Conservation (phyloP, 2,113 vertebrate species). For the Oceanites oceanicus region DNA sequence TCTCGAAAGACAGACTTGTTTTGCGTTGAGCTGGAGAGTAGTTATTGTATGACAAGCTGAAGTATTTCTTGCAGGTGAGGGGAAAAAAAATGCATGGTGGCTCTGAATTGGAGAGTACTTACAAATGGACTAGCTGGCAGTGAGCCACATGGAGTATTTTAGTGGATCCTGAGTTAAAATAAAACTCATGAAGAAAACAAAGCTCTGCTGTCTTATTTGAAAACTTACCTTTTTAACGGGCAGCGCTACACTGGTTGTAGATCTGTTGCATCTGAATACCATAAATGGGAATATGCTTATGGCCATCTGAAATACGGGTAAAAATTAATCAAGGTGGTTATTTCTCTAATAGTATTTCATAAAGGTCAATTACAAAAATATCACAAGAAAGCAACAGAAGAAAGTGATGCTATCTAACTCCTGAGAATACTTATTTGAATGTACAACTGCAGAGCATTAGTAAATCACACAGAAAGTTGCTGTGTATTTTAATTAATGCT, state of each 20-base stretch:
- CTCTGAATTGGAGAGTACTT: not conserved
- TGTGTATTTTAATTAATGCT: not conserved
- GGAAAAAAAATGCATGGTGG: not conserved
- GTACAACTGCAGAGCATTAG: not conserved
- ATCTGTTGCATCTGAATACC: not conserved
- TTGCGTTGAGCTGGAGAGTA: not conserved
- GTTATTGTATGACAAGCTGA: not conserved
- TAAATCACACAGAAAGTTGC: not conserved
- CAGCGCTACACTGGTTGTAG: not conserved
- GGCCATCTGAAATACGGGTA: not conserved
- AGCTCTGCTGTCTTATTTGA: not conserved
- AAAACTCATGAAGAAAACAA: not conserved
- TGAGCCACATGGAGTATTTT: not conserved
- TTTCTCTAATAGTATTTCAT: not conserved
- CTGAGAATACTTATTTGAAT: not conserved
- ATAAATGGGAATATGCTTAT: not conserved
- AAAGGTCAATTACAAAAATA: not conserved
- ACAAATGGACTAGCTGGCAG: not conserved
- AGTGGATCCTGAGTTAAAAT: not conserved
- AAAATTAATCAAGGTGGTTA: not conserved
- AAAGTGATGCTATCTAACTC: not conserved
- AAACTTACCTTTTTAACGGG: not conserved
- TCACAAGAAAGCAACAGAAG: not conserved
- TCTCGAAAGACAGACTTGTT: not conserved
- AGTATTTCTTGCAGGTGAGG: slow-evolving; percentile 19